These are phyloP conservation scores for Sarcophaga variegata DNA, from an alignment of 2,888 invertebrate species.

Conservation along the genomic window DNA sequence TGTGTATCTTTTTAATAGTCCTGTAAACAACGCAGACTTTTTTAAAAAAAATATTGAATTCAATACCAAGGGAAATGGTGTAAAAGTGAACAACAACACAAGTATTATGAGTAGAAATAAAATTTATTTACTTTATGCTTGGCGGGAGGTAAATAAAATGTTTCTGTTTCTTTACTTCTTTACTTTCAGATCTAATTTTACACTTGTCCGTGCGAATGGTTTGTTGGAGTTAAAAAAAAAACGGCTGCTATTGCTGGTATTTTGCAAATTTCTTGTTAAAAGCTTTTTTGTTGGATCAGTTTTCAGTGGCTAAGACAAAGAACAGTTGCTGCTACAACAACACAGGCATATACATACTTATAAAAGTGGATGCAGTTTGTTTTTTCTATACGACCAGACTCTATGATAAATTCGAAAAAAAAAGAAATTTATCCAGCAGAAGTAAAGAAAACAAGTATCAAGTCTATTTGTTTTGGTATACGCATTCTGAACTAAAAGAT, in stretches of 20 bases:
- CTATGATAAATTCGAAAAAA: not conserved
- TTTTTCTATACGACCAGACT: slow-evolving; percentile 16
- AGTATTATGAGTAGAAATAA: too few relatives aligned
- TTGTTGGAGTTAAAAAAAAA: not conserved
- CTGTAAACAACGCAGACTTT: too few relatives aligned
- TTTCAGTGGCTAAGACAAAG: slow-evolving; percentile 11
- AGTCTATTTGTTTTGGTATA: slow-evolving; percentile 38
- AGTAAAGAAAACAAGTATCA: slow-evolving; percentile 40
- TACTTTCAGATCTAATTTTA: slow-evolving; percentile 23
- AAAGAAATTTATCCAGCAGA: slow-evolving; percentile 2
- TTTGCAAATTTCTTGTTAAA: slow-evolving; percentile 43
- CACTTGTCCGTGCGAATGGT: not conserved
- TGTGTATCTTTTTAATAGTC: too few relatives aligned
- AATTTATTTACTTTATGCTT: too few relatives aligned
- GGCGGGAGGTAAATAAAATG: slow-evolving; percentile 20
- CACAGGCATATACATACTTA: not conserved
- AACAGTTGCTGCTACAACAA: slow-evolving; percentile 12
- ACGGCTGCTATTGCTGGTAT: slow-evolving; percentile 14
- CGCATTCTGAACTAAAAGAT: slow-evolving; percentile 30
- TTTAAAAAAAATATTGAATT: too few relatives aligned
- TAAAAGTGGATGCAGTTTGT: slow-evolving; percentile 47
- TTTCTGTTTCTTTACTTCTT: slow-evolving; percentile 16
- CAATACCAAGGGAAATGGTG: too few relatives aligned
- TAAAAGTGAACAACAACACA: too few relatives aligned
- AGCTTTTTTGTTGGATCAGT: slow-evolving; percentile 24